Base-by-base conservation (phyloP, 2,888 invertebrate genomes). In the Netelia inedita region DNA sequence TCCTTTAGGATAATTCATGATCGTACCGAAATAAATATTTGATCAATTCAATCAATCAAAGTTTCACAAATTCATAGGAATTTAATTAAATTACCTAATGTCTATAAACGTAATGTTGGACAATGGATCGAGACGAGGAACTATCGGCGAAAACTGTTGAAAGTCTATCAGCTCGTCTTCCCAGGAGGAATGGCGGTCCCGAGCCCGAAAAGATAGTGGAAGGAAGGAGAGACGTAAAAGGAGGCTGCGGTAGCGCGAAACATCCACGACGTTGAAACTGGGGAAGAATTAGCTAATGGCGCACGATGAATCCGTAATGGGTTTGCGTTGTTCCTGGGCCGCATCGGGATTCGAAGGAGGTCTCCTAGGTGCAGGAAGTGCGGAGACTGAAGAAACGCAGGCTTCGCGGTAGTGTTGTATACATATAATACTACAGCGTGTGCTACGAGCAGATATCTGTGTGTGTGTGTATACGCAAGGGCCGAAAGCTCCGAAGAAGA, bases 261-360 rank as follows among this genome's bases (percentile, higher is more conserved):
- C 65, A 71, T 88, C 90, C 88, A 79, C 88, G 86, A 88, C 84
- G 88, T 88, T 71, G 73, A 85, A 80, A 76, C 76, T 79, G 87
- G 90, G 90, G 90, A 92, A 92, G 93, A 93, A 93, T 93, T 93
- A 93, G 92, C 92, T 93, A 93, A 93, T 93, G 92, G 93, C 91
- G 92, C 92, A 91, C 91, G 92, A 93, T 93, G 93, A 93, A 93
- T 93, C 93, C 92, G 91, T 92, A 93, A 93, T 93, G 93, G 93
- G 92, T 92, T 93, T 92, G 92, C 91, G 90, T 91, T 91, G 92
- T 92, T 92, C 90, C 90, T 28, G 88, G 88, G 91, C 89, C 91
- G 90, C 91, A 89, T 90, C 91, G 91, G 90, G 91, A 91, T 91
- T 92, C 92, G 88, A 89, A 89, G 88, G 87, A 89, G 87, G 87